Base-by-base conservation (phyloP, 2,113 vertebrate genomes). In the Proterorhinus semilunaris region DNA sequence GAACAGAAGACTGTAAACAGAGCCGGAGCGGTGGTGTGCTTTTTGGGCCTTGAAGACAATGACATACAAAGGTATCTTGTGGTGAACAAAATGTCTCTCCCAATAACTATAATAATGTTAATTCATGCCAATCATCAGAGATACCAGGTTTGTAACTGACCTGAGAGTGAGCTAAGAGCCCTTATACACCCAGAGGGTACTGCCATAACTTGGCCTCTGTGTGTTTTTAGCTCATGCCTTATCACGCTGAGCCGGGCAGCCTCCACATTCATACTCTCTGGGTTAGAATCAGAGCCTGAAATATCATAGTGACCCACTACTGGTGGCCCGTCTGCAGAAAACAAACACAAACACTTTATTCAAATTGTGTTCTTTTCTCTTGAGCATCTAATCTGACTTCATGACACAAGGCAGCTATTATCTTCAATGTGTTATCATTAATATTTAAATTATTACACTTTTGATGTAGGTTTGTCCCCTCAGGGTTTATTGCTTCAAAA, bases 271-370 rank as follows among this genome's bases (percentile, higher is more conserved):
- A 97, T 90, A 91, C 94, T 94, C 90, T 96, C 96, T 74, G 93
- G 93, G 91, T 98, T 96, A 85, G 96, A 96, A 91, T 95, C 95
- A 91, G 96, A 96, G 91, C 96, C 96, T 87, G 95, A 98, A 91
- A 97, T 92, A 93, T 98, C 95, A 86, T 95, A 97, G 91, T 96
- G 95, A 93, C 94, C 93, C 88, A 96, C 91, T 89, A 97, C 89
- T 48, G 95, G 94, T 86, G 95, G 95, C 89, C 96, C 95, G 93
- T 95, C 96, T 98, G 95, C 90, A 92, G 90, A 75, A 85, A 89
- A 93, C 91, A 93, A 91, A 93, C 84, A 91, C 58, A 81, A 68
- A 75, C 55, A 88, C 85, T 94, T 88, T 36, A 92, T 87, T 92
- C 79, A 86, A 81, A 87, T 83, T 81, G 79, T 46, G 50, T 49